These are phyloP conservation scores for Schrankia costaestrigalis DNA, from an alignment of 2,888 invertebrate species.

Conservation along the genomic window DNA sequence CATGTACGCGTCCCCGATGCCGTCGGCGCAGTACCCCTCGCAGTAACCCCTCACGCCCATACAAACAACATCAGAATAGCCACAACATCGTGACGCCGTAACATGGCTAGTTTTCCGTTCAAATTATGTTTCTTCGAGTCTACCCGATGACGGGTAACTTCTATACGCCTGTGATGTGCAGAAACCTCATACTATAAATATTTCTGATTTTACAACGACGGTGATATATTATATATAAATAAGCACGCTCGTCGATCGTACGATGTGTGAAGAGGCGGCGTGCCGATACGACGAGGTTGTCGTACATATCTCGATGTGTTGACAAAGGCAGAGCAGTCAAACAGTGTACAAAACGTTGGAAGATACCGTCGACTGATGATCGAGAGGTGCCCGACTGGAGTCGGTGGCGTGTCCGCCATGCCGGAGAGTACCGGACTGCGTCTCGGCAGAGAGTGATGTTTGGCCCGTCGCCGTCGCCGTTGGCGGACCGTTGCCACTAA, in stretches of 20 bases:
- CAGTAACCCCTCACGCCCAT: slow-evolving; percentile 81
- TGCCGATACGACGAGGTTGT: slow-evolving; percentile 23
- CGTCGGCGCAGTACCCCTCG: slow-evolving; percentile 90
- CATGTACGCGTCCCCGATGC: slow-evolving; percentile 91
- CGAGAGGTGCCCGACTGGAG: slow-evolving; percentile 23
- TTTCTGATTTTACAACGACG: slow-evolving; percentile 10
- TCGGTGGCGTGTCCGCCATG: slow-evolving; percentile 8
- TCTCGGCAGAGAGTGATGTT: too few species aligned
- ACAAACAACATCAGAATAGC: not conserved
- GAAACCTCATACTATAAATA: slow-evolving; percentile 6
- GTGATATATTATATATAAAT: too few species aligned
- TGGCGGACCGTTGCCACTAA: slow-evolving; percentile 16
- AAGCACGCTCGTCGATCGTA: too few species aligned
- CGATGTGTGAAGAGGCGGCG: too few species aligned
- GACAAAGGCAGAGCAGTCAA: slow-evolving; percentile 24
- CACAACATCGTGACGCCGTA: slow-evolving; percentile 3
- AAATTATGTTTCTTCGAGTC: slow-evolving; percentile 11
- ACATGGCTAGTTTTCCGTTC: slow-evolving; percentile 6
- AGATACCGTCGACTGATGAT: slow-evolving; percentile 22
- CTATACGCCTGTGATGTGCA: slow-evolving; percentile 10
- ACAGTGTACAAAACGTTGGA: slow-evolving; percentile 31
- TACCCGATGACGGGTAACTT: too few species aligned
- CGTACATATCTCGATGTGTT: slow-evolving; percentile 28
- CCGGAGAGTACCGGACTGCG: slow-evolving; percentile 6
- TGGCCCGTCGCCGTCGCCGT: slow-evolving; percentile 12